Base-by-base conservation (phyloP, 2,888 invertebrate species). In the Andrena hattorfiana region DNA sequence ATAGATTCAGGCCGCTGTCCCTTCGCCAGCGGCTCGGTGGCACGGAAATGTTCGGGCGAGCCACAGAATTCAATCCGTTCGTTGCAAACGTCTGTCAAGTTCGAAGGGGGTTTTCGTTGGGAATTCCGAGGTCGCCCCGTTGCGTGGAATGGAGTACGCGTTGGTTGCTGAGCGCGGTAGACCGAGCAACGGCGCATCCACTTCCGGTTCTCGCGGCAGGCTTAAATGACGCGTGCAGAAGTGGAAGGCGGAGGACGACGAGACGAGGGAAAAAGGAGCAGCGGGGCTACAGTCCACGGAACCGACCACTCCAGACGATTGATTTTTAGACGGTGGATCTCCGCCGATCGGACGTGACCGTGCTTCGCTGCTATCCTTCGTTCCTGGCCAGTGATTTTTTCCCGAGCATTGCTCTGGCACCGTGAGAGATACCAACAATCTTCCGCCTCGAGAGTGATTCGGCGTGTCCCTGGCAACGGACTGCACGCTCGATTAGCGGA, bases 161-260 rank as follows among this genome's bases (percentile, higher is more conserved):
- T 7, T n/a, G 8, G 20, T 51, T 23, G 63, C n/a, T 2, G 54
- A 42, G 23, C 54, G 56, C 73, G 73, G 73, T 26, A 69, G 59
- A 66, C 54, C 68, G 79, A 75, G 69, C 26, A 66, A 13, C 79
- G 56, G 30, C 54, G 63, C 42, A 69, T 68, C 79, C 71, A 71
- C 80, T 80, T 80, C 76, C 76, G 76, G 76, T 80, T 67, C 62
- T 80, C 70, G 49, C 23, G 23, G 59, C 42, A 54, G 32, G 67
- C 51, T 80, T 71, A 80, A 80, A 80, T 66, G 75, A 59, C 70
- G 79, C 69, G 80, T 72, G 54, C 59, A 77, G 72, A 63, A 30
- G 13, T 42, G 30, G 30, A 49, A 64, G 42, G 2, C 16, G 35
- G 30, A 28, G 26, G 20, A 51, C 48, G 42, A 23, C 5, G 26